Base-by-base conservation (phyloP, 2,888 invertebrate species). In the Cactoblastis cactorum region DNA sequence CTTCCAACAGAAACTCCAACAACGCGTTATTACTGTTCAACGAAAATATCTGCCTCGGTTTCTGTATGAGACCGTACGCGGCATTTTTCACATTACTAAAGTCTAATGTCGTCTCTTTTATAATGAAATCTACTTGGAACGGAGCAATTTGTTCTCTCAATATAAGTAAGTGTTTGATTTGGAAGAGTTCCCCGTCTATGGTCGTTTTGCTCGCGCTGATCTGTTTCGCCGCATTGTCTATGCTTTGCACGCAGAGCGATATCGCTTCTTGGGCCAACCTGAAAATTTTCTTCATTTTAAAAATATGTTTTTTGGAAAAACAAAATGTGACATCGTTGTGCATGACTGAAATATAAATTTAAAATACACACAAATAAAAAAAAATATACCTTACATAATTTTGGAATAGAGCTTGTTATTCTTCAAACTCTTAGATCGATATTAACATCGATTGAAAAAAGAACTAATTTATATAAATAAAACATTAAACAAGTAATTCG, bases 101-200 rank as follows among this genome's bases (percentile, higher is more conserved):
- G 82, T 99, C 99, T 56, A 99, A 80, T 14, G 95, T 93, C 4
- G 97, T 97, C 79, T 99, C 99, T 71, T 96, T 97, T 0, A 98
- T 93, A 0, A 97, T 94, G 63, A 97, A 97, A 72, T 97, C 98
- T 0, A 97, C 97, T 80, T 98, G 97, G 74, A 99, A 99, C 0
- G 99, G 99, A 0, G 98, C 97, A 22, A 99, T 99, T 81, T 99
- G 99, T 76, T 99, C 99, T 17, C 99, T 88, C 1, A 99, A 89
- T 53, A 99, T 99, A 2, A 99, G 90, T 53, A 99, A 87, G 84
- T 99, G 99, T 77, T 99, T 99, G 38, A 99, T 97, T 84, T 98
- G 95, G 80, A 99, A 99, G n/a, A 99, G 89, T 72, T 96, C 94
- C 0, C 97, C 98, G 82, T 99, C 98, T n/a, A 98, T 90, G n/a